phyloP scores from a whole-genome alignment of 2,888 invertebrate species.

The Anthophora plumipes region DNA sequence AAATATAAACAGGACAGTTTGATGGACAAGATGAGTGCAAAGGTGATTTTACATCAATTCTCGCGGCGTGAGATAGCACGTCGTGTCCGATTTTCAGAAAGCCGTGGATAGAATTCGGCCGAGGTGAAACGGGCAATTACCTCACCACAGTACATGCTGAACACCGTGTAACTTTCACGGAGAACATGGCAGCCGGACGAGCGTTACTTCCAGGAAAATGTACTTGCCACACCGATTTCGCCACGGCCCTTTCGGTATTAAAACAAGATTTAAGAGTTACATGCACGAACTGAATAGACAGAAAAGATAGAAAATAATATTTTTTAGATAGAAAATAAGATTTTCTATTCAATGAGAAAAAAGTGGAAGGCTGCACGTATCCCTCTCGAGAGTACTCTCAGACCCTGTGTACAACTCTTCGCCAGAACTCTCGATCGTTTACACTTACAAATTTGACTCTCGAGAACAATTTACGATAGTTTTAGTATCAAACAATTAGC shows the following conservation, averaged over 20 bases:
- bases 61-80: slow-evolving; percentile 1
- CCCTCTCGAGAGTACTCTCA: too few species aligned
- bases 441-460: too few species aligned
- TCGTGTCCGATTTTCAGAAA: slow-evolving; percentile 9
- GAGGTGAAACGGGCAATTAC: slow-evolving; percentile 24
- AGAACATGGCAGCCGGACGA: not conserved
- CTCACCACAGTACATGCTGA: not conserved
- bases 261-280: not conserved
- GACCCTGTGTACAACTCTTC: too few species aligned
- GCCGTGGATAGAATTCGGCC: slow-evolving; percentile 1
- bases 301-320: not conserved
- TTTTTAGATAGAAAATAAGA: too few species aligned
- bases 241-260: not conserved
- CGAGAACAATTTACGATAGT: too few species aligned
- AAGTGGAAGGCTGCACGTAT: too few species aligned
- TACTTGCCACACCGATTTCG: not conserved
- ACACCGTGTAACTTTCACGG: slow-evolving; percentile 29
- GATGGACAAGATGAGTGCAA: too few species aligned
- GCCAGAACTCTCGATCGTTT: too few species aligned
- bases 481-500: too few species aligned
- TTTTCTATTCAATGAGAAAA: too few species aligned
- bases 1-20: too few species aligned
- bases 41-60: too few species aligned
- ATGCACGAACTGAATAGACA: not conserved
- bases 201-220: not conserved